phyloP scores from a whole-genome alignment of 2,888 invertebrate species.

The Drosophila anomelani region DNA sequence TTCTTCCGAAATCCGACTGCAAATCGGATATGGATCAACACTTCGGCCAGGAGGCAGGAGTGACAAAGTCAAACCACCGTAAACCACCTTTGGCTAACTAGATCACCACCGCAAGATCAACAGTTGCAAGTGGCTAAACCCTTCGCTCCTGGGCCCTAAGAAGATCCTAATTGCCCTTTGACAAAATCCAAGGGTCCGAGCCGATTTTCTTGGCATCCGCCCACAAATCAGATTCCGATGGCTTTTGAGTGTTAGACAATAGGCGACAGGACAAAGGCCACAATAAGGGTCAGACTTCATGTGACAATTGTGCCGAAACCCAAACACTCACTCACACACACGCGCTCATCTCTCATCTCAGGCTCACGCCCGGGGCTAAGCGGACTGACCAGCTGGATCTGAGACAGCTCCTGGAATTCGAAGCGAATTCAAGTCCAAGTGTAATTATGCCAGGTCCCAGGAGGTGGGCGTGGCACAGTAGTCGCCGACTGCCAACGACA shows the following conservation, averaged over 20 bases:
- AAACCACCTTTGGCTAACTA: constrained; percentile 67
- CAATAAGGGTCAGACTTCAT: constrained; percentile 19
- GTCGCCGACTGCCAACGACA: constrained; percentile 76
- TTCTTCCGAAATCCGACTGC: constrained; percentile 6
- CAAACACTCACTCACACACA: constrained; percentile 3
- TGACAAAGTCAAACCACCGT: constrained; percentile 50
- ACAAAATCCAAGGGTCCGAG: constrained; percentile 53
- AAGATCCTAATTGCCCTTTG: constrained; percentile 71
- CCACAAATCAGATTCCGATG: constrained; percentile 38
- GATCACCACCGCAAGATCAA: constrained; percentile 38
- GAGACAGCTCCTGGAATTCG: constrained; percentile 74
- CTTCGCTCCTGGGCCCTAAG: constrained; percentile 40
- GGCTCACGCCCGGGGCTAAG: constrained; percentile 57
- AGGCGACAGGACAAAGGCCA: constrained; percentile 32
- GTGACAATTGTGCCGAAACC: constrained; percentile 60
- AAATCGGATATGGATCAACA: constrained; percentile 34
- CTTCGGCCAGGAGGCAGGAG: background rate
- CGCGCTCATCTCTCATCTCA: constrained; percentile 6
- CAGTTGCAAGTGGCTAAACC: background rate
- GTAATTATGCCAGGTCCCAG: constrained; percentile 68
- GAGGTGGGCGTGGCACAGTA: constrained; percentile 78
- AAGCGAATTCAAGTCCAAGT: constrained; percentile 39
- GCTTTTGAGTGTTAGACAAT: constrained; percentile 51
- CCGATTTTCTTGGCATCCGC: constrained; percentile 62
- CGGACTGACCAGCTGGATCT: constrained; percentile 62